Evolutionary conservation across 2,888 invertebrate genomes (phyloP).

Genomic region (Blomia tropicalis): DNA sequence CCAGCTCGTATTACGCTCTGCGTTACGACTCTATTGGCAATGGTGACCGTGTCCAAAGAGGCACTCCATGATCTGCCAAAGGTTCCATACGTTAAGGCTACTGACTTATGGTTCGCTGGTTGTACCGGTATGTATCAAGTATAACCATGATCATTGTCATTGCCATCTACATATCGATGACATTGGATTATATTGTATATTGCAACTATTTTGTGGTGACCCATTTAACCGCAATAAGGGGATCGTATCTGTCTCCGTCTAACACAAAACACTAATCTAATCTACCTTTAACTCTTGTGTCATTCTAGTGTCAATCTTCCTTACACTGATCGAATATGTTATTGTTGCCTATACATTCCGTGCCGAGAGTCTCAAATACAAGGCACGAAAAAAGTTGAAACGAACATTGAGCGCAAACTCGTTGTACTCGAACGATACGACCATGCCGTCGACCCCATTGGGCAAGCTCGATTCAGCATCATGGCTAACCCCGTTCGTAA

Average conservation of each 20-base stretch:
- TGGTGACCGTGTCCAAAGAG: constrained; percentile 29
- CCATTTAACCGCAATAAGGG: too few relatives aligned
- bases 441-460: background rate
- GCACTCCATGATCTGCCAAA: constrained; percentile 29
- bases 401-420: constrained; percentile 13
- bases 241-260: too few relatives aligned
- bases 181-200: too few relatives aligned
- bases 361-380: constrained; percentile 28
- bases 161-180: background rate
- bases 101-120: constrained; percentile 30
- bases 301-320: constrained; percentile 29
- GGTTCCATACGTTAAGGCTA: constrained; percentile 29
- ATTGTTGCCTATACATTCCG: constrained; percentile 29
- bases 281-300: constrained; percentile 10
- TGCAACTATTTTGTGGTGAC: too few relatives aligned
- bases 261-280: too few relatives aligned
- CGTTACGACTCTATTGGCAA: constrained; percentile 29
- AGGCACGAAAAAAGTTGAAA: constrained; percentile 9
- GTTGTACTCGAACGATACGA: background rate
- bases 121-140: constrained; percentile 27
- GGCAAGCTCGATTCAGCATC: background rate
- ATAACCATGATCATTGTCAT: background rate
- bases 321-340: constrained; percentile 29
- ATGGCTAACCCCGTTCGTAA: background rate
- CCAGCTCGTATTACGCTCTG: constrained; percentile 29